These are phyloP conservation scores for Eupithecia subfuscata DNA, from an alignment of 2,888 invertebrate species.

Conservation along the genomic window DNA sequence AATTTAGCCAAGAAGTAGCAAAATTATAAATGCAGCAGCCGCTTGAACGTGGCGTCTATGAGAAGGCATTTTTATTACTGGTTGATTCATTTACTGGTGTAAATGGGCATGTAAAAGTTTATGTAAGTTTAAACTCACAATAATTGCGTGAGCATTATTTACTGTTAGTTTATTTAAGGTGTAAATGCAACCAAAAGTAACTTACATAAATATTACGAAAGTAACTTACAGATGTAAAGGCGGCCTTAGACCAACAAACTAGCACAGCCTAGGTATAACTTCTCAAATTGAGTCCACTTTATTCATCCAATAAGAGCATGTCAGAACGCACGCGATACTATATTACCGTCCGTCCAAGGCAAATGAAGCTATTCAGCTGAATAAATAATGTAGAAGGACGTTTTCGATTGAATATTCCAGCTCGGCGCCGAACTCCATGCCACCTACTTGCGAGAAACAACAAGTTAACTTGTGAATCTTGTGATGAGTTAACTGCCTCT, in stretches of 20 bases:
- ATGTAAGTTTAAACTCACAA: no score
- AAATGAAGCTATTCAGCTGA: slow-evolving; percentile 67
- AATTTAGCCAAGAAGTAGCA: no score
- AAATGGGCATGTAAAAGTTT: no score
- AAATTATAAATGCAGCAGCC: no score
- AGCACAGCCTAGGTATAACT: neutral
- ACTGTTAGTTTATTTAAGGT: no score
- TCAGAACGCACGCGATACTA: slow-evolving; percentile 43
- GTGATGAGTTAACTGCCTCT: slow-evolving; percentile 8
- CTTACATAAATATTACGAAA: no score
- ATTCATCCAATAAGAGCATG: slow-evolving; percentile 7
- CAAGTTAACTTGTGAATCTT: slow-evolving; percentile 39
- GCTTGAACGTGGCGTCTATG: no score
- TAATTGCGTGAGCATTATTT: no score
- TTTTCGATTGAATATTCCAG: slow-evolving; percentile 5
- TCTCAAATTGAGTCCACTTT: neutral
- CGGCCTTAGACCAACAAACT: neutral
- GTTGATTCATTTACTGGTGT: no score
- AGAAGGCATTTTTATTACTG: no score
- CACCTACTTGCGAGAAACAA: slow-evolving; percentile 87
- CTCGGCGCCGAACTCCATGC: slow-evolving; percentile 67
- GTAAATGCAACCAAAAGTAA: no score
- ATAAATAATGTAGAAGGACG: slow-evolving; percentile 54
- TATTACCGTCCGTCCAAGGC: slow-evolving; percentile 47
- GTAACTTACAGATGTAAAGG: no score